These are phyloP conservation scores for Hypercompe scribonia DNA, from an alignment of 2,888 invertebrate genomes.

Conservation along the genomic window DNA sequence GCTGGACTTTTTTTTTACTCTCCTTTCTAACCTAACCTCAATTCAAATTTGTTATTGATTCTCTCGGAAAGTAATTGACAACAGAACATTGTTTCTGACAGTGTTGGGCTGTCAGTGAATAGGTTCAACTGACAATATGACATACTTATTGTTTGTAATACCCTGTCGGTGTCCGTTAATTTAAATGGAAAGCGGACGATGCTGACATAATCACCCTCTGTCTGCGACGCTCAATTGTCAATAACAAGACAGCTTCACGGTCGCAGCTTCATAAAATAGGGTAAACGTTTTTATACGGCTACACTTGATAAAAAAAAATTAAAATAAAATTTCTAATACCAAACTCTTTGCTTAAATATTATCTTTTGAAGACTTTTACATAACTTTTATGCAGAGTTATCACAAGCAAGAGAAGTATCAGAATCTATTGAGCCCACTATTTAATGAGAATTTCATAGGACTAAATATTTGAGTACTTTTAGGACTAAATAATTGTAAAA, in stretches of 20 bases:
- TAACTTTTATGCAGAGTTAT: not conserved
- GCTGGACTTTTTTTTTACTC: no score
- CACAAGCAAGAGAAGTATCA: not conserved
- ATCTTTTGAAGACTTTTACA: not conserved
- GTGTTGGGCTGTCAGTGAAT: not conserved
- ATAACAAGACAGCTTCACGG: not conserved
- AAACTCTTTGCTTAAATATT: not conserved
- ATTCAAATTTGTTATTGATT: not conserved
- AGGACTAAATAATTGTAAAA: no score
- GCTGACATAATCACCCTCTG: not conserved
- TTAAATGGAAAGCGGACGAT: not conserved
- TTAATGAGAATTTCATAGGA: no score
- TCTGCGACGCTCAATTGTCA: not conserved
- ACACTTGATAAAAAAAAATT: not conserved
- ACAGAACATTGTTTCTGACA: not conserved
- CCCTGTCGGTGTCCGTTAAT: not conserved
- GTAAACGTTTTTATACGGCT: not conserved
- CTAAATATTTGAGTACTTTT: no score
- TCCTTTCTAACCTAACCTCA: no score
- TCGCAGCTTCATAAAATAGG: not conserved
- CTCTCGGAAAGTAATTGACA: not conserved
- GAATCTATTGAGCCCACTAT: no score
- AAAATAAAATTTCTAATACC: not conserved
- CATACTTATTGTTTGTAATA: not conserved
- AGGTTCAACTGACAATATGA: not conserved